Evolutionary conservation across 2,888 invertebrate genomes (phyloP).

Genomic region (Cotesia congregata): DNA sequence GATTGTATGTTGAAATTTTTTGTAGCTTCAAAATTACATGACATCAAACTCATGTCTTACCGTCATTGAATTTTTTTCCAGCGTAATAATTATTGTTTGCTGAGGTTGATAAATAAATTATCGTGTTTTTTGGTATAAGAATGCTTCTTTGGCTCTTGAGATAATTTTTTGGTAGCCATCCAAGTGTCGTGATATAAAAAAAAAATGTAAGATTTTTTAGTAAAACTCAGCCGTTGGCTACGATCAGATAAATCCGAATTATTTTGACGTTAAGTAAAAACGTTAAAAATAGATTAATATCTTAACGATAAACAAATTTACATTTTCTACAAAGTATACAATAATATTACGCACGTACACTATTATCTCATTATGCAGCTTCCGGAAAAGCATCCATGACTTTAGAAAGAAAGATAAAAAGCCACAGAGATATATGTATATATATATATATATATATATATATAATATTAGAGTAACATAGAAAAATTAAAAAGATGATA

Average conservation of each 20-base stretch:
- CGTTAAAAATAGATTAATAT: background rate
- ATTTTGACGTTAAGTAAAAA: conserved; percentile 23
- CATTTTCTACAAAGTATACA: background rate
- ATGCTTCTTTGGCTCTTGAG: conserved; percentile 15
- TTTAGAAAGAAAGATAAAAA: background rate
- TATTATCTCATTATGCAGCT: background rate
- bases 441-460: too few relatives aligned
- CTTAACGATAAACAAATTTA: background rate
- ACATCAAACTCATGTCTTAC: too few relatives aligned
- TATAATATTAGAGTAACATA: background rate
- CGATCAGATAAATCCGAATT: conserved; percentile 4
- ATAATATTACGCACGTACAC: conserved; percentile 4
- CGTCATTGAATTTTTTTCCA: too few relatives aligned
- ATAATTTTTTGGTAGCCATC: conserved; percentile 24
- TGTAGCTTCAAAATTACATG: too few relatives aligned
- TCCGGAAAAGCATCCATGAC: background rate
- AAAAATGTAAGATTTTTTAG: conserved; percentile 21
- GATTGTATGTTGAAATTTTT: too few relatives aligned
- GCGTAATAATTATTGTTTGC: too few relatives aligned
- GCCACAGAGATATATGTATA: background rate
- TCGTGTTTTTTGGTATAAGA: background rate
- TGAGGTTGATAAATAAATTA: background rate
- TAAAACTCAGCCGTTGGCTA: conserved; percentile 20
- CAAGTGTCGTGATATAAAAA: conserved; percentile 26
- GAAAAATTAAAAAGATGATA: background rate